Base-by-base conservation (phyloP, 2,797 vertebrate species). In the Prunella strophiata region DNA sequence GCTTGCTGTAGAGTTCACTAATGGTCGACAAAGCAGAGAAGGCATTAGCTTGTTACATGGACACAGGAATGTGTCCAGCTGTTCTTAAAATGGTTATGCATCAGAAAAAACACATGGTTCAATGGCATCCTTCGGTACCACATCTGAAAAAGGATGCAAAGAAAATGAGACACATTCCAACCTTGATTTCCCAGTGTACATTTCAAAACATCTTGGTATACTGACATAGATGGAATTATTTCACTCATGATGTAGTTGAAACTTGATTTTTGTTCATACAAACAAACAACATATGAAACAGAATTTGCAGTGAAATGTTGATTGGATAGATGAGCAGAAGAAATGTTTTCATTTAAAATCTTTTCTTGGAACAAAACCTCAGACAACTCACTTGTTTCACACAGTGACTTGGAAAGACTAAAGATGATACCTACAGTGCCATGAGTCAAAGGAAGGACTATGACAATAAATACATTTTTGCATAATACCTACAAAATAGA, bases 351-450 rank as follows among this genome's bases (percentile, higher is more conserved):
- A 36, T 79, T 89, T 83, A 10, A 79, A 73, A 51, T 5, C 3
- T 66, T 65, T 85, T 65, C 14, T 68, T 79, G 62, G 42, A 45
- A 87, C 5, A 68, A 71, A 54, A 65, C 20, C 29, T 57, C 57
- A 78, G 42, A 34, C 61, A 54, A 57, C 68, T 75, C 11, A 32
- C 30, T 61, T 82, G 6, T 42, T 91, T 47, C 36, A 66, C 27
- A 16, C 8, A 47, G 27, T 29, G 26, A 11, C 19, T 48, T 19
- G 32, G 50, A 67, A 45, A 77, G 36, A 43, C 17, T 88, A 63
- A 86, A 77, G 22, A 42, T 0, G 0, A 10, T 34, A 32, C 30
- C 27, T 45, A 42, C 6, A 59, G 42, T 50, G 8, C 3, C 25
- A 14, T 70, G 54, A 89, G 48, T 36, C 57, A 71, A 85, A 45